Conservation (phyloP, 2,888 invertebrate genomes). For the Dolichomitus sp. region DNA sequence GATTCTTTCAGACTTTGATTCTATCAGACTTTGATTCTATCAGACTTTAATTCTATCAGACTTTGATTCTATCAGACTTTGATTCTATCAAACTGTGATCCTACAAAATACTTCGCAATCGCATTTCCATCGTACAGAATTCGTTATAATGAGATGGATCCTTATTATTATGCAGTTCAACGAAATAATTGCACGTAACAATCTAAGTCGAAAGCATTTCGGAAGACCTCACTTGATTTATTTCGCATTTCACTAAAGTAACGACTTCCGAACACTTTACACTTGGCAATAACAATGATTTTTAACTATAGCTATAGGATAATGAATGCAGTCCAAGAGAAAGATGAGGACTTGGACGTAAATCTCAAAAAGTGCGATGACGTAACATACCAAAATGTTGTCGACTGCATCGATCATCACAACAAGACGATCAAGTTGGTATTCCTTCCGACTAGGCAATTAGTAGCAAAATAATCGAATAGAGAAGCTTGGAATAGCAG, state of each 20-base stretch:
- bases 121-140: no score
- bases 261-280: background rate
- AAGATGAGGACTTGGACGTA: background rate
- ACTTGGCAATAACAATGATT: background rate
- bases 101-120: no score
- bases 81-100: no score
- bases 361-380: background rate
- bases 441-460: background rate
- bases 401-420: slow-evolving; percentile 23
- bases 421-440: slow-evolving; percentile 9
- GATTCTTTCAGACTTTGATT: no score
- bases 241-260: background rate
- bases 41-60: no score
- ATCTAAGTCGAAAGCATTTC: background rate
- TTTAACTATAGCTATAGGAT: background rate
- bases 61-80: no score
- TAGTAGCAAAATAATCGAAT: background rate
- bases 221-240: no score
- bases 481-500: background rate
- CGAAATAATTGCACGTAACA: no score
- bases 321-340: background rate
- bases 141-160: no score
- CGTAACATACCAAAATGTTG: slow-evolving; percentile 5
- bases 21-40: no score
- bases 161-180: no score